A percentile compares a stretch with the other conserved stretches of the same genome.
Conservation (phyloP, 2,888 invertebrate genomes). For the Catocala fraxini region DNA sequence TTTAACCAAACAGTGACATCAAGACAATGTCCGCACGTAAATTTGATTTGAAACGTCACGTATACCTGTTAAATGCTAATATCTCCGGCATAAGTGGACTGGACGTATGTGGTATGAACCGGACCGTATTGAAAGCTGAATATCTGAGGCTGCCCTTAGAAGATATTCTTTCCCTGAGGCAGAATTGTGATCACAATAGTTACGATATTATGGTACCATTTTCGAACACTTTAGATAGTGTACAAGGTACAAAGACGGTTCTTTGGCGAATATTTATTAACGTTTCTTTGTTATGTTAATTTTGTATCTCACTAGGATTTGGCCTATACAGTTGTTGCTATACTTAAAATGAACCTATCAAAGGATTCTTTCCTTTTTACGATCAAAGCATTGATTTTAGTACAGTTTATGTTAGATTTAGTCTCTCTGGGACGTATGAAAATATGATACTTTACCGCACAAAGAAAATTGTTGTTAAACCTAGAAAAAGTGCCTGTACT, state of each 20-base stretch:
- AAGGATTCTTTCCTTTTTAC: not conserved
- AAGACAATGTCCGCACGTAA: too few relatives aligned
- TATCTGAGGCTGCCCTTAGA: not conserved
- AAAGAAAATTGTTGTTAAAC: too few relatives aligned
- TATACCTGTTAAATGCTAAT: not conserved
- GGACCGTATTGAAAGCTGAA: not conserved
- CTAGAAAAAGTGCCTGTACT: too few relatives aligned
- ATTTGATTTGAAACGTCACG: too few relatives aligned
- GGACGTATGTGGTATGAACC: not conserved
- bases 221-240: slow-evolving; percentile 5
- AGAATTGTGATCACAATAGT: slow-evolving; percentile 1
- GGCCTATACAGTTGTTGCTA: not conserved
- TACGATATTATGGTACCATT: slow-evolving; percentile 8
- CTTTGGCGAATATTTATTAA: not conserved
- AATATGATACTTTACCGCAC: not conserved
- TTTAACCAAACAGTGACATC: too few relatives aligned
- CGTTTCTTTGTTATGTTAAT: slow-evolving; percentile 15
- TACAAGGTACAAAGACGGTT: slow-evolving; percentile 4
- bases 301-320: slow-evolving; percentile 4
- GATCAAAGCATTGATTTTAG: too few relatives aligned
- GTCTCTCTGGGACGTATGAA: not conserved
- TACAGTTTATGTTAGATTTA: not conserved
- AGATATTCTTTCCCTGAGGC: not conserved
- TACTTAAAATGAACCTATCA: not conserved
- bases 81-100: not conserved